phyloP scores from a whole-genome alignment of 2,113 vertebrate genomes.

The Pelecanoides urinatrix region DNA sequence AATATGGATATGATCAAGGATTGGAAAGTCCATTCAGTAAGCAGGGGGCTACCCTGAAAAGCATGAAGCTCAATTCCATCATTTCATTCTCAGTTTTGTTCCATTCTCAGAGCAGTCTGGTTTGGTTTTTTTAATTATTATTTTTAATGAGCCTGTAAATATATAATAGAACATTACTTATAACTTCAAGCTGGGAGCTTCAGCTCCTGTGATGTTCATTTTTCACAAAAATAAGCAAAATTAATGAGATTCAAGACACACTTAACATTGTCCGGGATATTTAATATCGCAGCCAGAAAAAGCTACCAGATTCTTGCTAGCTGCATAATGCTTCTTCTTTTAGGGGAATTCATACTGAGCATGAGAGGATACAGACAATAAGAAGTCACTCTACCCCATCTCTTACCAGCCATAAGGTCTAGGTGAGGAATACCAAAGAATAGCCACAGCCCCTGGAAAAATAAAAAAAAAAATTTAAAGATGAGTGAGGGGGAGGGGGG shows the following conservation, averaged over 20 bases:
- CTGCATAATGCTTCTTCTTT: not conserved
- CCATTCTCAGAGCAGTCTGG: not conserved
- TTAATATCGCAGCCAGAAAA: not conserved
- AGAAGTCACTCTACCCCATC: not conserved
- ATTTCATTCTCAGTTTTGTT: not conserved
- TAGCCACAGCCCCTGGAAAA: not conserved
- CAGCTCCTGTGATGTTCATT: not conserved
- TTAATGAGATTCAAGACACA: not conserved
- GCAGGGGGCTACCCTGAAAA: not conserved
- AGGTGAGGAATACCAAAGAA: not conserved
- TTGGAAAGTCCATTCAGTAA: not conserved
- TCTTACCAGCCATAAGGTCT: not conserved
- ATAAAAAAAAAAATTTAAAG: not conserved
- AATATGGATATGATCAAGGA: not conserved
- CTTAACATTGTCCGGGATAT: not conserved
- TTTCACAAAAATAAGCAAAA: slow-evolving; percentile 2
- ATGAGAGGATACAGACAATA: not conserved
- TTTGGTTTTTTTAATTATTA: not conserved
- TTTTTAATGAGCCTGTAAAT: not conserved
- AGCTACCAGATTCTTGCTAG: not conserved
- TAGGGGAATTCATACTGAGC: not conserved
- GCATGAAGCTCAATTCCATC: not conserved
- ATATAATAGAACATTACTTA: not conserved
- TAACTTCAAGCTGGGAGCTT: not conserved
- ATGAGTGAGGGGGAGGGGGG: too few relatives aligned